Percentiles rank a stretch among this genome's conserved stretches.
Evolutionary conservation across 1,140 invertebrate genomes (phyloP).

Genomic region (Eupristina koningsbergeri): DNA sequence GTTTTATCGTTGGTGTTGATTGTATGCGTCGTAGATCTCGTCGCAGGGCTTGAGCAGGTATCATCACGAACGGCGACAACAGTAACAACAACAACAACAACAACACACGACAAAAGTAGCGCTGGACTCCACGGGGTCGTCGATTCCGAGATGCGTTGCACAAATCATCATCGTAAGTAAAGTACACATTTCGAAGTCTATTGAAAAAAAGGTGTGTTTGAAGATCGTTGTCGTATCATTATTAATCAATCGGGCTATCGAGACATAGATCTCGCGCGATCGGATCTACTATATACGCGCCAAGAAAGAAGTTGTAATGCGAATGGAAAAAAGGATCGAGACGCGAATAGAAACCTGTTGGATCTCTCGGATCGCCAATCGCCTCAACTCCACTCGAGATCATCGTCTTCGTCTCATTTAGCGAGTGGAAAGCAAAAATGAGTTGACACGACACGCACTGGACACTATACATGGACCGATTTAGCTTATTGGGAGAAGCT

Average conservation of each 20-base stretch:
- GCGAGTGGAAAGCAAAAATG: not conserved
- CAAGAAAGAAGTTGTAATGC: slow-evolving; percentile 2
- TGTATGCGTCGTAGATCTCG: not conserved
- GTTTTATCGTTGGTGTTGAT: slow-evolving; percentile 14
- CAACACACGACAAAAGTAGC: slow-evolving; percentile 14
- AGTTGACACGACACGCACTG: not conserved
- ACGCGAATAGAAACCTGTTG: slow-evolving; percentile 6
- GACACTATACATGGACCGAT: no score
- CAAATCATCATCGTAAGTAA: slow-evolving; percentile 10
- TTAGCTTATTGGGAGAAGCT: not conserved
- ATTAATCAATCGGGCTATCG: slow-evolving; percentile 18
- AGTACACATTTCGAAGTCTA: slow-evolving; percentile 7
- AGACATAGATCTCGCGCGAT: slow-evolving; percentile 26
- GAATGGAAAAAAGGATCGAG: not conserved
- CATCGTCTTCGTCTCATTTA: not conserved
- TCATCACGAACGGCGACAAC: no score
- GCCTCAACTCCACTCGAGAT: no score
- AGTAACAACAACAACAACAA: no score
- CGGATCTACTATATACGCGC: not conserved
- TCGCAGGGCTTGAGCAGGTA: not conserved
- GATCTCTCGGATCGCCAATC: no score
- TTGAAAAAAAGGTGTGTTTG: slow-evolving; percentile 1
- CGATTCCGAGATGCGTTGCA: slow-evolving; percentile 13
- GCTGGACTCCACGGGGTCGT: not conserved
- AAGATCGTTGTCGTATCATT: slow-evolving; percentile 6